Conservation (phyloP, 2,888 invertebrate genomes). For the Phrixothrix hirtus region DNA sequence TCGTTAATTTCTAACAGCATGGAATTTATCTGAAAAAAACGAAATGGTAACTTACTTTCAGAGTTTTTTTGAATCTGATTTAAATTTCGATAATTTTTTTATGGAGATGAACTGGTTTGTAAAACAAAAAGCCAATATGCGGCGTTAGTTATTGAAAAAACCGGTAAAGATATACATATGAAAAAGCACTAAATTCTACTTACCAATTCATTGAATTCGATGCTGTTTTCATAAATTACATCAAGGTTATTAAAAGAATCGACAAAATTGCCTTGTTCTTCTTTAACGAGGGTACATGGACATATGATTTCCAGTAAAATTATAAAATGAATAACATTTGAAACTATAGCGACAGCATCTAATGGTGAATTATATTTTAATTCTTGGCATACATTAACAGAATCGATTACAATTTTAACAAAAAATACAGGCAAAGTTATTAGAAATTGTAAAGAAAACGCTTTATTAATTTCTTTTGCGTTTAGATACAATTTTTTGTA, state of each 20-base stretch:
- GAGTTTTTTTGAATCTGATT: too few species aligned
- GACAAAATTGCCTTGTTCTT: conserved; percentile 4
- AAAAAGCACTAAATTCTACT: too few species aligned
- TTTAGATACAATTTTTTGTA: conserved; percentile 2
- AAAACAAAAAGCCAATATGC: too few species aligned
- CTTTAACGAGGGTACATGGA: conserved; percentile 6
- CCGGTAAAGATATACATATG: too few species aligned
- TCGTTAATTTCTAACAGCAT: too few species aligned
- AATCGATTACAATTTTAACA: conserved; percentile 9
- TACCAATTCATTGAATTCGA: conserved; percentile 10
- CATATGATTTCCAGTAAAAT: conserved; percentile 10
- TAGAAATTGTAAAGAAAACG: conserved; percentile 12
- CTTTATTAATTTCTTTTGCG: conserved; percentile 3
- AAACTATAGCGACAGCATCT: not conserved
- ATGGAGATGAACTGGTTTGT: too few species aligned
- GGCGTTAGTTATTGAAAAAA: too few species aligned
- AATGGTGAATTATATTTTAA: conserved; percentile 6
- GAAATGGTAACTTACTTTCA: too few species aligned
- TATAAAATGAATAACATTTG: conserved; percentile 5
- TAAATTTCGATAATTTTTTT: too few species aligned
- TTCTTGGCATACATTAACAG: conserved; percentile 8
- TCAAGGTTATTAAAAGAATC: conserved; percentile 6
- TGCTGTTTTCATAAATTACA: not conserved
- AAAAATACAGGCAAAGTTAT: conserved; percentile 10
- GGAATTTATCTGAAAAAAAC: too few species aligned